Conservation (phyloP, 1,140 invertebrate species). For the Tetramorium alpestre region DNA sequence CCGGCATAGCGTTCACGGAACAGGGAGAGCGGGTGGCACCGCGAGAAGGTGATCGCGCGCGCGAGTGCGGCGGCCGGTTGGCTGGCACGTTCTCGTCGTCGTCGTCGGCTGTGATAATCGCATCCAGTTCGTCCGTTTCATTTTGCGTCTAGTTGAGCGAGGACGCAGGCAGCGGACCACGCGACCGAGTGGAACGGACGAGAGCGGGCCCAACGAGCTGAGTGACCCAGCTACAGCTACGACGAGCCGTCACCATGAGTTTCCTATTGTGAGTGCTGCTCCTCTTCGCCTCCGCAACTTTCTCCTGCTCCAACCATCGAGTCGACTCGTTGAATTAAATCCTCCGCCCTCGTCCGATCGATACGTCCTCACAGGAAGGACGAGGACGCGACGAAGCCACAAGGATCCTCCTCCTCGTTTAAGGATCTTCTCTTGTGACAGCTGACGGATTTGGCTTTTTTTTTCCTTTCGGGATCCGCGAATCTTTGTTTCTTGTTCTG, state of each 20-base stretch:
- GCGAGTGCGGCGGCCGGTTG: slow-evolving; percentile 14
- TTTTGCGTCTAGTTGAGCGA: not conserved
- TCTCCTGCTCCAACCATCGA: not conserved
- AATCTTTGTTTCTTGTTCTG: not conserved
- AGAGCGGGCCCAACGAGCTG: not conserved
- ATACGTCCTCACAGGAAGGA: not conserved
- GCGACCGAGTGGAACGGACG: slow-evolving; percentile 33
- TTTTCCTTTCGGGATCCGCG: too few species aligned
- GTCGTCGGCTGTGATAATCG: not conserved
- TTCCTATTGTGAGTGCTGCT: slow-evolving; percentile 78
- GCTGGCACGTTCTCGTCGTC: slow-evolving; percentile 2
- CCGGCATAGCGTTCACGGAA: not conserved
- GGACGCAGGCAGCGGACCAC: not conserved
- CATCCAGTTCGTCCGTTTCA: not conserved
- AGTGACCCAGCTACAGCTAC: slow-evolving; percentile 29
- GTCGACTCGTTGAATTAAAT: not conserved
- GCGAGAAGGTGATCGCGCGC: not conserved
- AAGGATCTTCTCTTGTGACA: not conserved
- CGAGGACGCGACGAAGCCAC: not conserved
- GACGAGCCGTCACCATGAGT: slow-evolving; percentile 75
- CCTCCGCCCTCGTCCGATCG: slow-evolving; percentile 2
- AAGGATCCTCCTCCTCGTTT: not conserved
- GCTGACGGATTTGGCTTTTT: not conserved
- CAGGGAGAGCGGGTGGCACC: not conserved
- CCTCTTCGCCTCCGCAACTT: slow-evolving; percentile 10